Percentiles rank a stretch among this genome's conserved stretches.
These are phyloP conservation scores for Trilocha varians DNA, from an alignment of 2,888 invertebrate species.

Conservation along the genomic window DNA sequence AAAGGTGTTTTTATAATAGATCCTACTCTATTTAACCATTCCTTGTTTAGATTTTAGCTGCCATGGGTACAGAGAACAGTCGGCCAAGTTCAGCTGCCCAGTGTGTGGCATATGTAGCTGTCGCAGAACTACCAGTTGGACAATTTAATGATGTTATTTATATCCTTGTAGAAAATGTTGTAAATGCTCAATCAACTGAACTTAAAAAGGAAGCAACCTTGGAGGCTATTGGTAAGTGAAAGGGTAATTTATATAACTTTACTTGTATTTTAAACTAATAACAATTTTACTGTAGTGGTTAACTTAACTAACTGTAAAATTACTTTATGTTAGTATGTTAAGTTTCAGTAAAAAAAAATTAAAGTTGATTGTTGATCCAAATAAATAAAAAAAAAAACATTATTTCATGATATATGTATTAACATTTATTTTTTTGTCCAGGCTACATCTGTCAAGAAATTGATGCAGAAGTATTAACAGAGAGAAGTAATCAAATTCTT, in stretches of 20 bases:
- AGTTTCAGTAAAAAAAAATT: too few species aligned
- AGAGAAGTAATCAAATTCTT: slow-evolving; percentile 95
- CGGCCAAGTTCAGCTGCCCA: slow-evolving; percentile 98
- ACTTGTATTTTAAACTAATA: neutral
- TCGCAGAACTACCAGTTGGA: slow-evolving; percentile 92
- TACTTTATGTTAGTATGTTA: too few species aligned
- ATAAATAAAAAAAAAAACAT: too few species aligned
- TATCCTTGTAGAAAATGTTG: slow-evolving; percentile 91
- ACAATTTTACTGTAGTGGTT: neutral
- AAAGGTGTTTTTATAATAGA: too few species aligned
- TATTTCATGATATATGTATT: neutral
- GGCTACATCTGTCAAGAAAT: slow-evolving; percentile 98
- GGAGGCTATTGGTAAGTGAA: slow-evolving; percentile 89
- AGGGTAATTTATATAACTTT: neutral
- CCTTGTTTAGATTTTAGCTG: slow-evolving; percentile 83
- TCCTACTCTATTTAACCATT: too few species aligned
- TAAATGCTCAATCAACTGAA: slow-evolving; percentile 88
- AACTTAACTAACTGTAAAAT: too few species aligned
- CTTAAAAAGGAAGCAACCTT: slow-evolving; percentile 96
- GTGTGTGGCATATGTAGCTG: slow-evolving; percentile 98
- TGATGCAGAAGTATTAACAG: slow-evolving; percentile 91
- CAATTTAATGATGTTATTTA: slow-evolving; percentile 95
- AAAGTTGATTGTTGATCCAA: too few species aligned
- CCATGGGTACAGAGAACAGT: slow-evolving; percentile 96
- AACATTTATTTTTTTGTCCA: slow-evolving; percentile 20